Evolutionary conservation across 2,113 vertebrate species (phyloP).

Genomic region (Thamnaconus septentrionalis): DNA sequence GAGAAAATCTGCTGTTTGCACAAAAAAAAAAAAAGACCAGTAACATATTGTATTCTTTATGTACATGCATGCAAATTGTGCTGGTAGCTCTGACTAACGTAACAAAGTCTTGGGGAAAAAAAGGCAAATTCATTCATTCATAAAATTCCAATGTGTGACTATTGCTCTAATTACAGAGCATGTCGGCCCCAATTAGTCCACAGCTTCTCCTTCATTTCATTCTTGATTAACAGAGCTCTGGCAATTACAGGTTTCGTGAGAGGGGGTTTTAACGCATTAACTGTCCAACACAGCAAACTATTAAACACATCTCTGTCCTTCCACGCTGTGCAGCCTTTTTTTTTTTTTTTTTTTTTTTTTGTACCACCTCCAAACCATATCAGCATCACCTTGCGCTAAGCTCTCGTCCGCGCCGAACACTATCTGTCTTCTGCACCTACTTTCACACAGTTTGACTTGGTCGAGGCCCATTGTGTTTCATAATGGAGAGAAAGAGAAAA

Average conservation of each 20-base stretch:
- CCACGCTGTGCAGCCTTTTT: conserved; percentile 13
- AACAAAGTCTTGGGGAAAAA: conserved; percentile 78
- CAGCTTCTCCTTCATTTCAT: conserved; percentile 76
- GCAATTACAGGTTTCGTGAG: conserved; percentile 76
- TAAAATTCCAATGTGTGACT: conserved; percentile 86
- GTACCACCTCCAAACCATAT: conserved; percentile 15
- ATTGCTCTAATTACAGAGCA: conserved; percentile 87
- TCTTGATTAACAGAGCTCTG: conserved; percentile 81
- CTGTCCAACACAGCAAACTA: conserved; percentile 67
- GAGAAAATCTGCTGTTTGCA: conserved; percentile 80
- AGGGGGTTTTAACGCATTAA: conserved; percentile 59
- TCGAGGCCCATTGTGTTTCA: conserved; percentile 39
- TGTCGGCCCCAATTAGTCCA: conserved; percentile 81
- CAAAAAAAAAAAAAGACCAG: conserved; percentile 68
- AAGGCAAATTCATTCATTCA: conserved; percentile 88
- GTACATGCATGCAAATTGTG: conserved; percentile 66
- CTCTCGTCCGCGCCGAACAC: conserved; percentile 48
- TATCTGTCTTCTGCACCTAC: conserved; percentile 64
- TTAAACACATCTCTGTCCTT: conserved; percentile 58
- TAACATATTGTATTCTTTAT: conserved; percentile 78
- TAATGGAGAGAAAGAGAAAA: conserved; percentile 43
- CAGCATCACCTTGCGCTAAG: conserved; percentile 7
- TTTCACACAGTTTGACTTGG: conserved; percentile 58
- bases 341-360: conserved; percentile 10
- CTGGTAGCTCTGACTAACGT: conserved; percentile 75